Base-by-base conservation (phyloP, 2,888 invertebrate genomes). In the Meganola albula region DNA sequence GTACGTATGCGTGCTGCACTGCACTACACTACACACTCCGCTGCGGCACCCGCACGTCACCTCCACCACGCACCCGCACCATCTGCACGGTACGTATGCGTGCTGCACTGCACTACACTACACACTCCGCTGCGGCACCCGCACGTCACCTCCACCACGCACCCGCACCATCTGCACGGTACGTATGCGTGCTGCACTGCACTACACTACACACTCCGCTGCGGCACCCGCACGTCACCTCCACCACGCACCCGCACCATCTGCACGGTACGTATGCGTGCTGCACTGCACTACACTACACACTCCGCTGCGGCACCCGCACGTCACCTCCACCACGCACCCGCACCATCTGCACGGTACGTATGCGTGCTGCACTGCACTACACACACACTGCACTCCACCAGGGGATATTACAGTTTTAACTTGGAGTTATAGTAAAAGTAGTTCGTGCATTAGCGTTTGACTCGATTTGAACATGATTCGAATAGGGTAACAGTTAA, bases 41-140 rank as follows among this genome's bases (percentile, higher is more conserved):
- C 12, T 14, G 58, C 84, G 88, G 28, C 89, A 89, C 59, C 78
- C 88, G 55, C 89, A 89, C 74, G 90, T 90, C 62, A 88, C 89
- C 53, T 89, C 89, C 65, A 89, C 90, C 52, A 90, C 90, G 59
- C 90, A 90, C 65, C 90, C 90, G 48, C 89, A 89, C 66, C 89
- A 89, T 55, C 78, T 89, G 78, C 88, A 77, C 56, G 75, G 77
- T 74, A 21, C 37, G 57, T 32, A 4, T 13, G 27, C 29, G n/a
- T 22, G 6, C 24, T 3, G n/a, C 23, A 9, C 26, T 18, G 23
- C 25, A n/a, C 11, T 33, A 13, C 34, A 34, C 32, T 3, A 3
- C 9, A 6, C 25, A 6, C 14, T 9, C 8, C 12, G 6, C 12
- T 14, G 58, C 84, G 88, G 28, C 89, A 89, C 59, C 78, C 88